Evolutionary conservation across 2,888 invertebrate species (phyloP), one percentile per base, ranked within the genome.

Genomic region (Hedya salicella): DNA sequence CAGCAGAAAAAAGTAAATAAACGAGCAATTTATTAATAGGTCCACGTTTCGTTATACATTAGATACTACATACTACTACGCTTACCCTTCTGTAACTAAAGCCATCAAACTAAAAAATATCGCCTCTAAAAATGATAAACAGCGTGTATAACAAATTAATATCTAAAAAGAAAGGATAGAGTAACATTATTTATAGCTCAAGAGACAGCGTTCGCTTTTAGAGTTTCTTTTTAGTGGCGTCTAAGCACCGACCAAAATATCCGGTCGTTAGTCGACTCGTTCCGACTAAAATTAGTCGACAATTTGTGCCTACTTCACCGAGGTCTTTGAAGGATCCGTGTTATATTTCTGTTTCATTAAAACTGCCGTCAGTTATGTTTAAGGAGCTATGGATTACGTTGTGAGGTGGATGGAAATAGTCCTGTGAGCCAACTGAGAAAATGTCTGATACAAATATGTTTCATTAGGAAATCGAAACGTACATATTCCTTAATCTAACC

Each of bases 191-290:
- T 78, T 82, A 89, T 90, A 90, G 89, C 87, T 88, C 21, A 86
- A 84, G 74, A 76, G 77, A 77, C 78, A 80, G 78, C 78, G 74
- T 76, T 81, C 77, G 79, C 75, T 78, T 75, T 80, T 81, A 78
- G 73, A 80, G 81, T 85, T 79, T 82, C 81, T 85, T 87, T 86
- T 83, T 83, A 83, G 79, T 78, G 81, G 80, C 84, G 81, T 81
- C 82, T 78, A 80, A 83, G 85, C 79, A 83, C 83, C 83, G 84
- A 83, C 80, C 81, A 86, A 90, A 89, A 89, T 89, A 89, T 78
- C 80, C 81, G 78, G 83, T 79, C 85, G 85, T 86, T 85, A 83
- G 82, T 78, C 78, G 78, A 73, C 71, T 75, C 80, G 80, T 77
- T 80, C 79, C 75, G 80, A 83, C 85, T 88, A 83, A 85, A 88